Conservation (phyloP, 2,797 vertebrate species). For the Apodemus agrarius region DNA sequence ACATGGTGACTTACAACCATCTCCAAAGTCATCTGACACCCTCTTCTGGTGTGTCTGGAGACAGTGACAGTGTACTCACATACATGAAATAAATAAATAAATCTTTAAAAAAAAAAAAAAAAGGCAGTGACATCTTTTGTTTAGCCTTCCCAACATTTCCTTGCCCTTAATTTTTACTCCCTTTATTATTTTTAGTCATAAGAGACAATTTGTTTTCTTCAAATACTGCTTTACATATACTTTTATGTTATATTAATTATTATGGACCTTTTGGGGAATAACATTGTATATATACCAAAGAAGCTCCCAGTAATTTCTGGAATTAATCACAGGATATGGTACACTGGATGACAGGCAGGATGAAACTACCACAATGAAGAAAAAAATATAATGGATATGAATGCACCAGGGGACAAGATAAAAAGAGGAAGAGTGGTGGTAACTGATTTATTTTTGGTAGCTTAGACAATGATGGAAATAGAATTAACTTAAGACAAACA, state of each 20-base stretch:
- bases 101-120: too few species aligned
- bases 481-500: slow-evolving; percentile 19
- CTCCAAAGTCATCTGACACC: too few species aligned
- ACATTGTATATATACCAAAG: background rate
- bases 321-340: slow-evolving; percentile 21
- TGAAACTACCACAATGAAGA: background rate
- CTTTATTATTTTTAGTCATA: background rate
- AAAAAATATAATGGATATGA: background rate
- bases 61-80: too few species aligned
- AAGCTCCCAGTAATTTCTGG: background rate
- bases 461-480: background rate
- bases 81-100: too few species aligned
- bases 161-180: background rate
- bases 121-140: background rate
- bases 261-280: background rate
- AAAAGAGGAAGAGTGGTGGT: background rate
- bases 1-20: too few species aligned
- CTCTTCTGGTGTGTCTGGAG: too few species aligned
- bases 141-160: background rate
- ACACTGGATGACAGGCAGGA: background rate
- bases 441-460: slow-evolving; percentile 7
- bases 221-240: background rate
- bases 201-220: background rate
- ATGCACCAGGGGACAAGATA: background rate
- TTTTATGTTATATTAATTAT: background rate